Evolutionary conservation across 1,140 invertebrate species (phyloP).

Genomic region (Drosophila triauraria): DNA sequence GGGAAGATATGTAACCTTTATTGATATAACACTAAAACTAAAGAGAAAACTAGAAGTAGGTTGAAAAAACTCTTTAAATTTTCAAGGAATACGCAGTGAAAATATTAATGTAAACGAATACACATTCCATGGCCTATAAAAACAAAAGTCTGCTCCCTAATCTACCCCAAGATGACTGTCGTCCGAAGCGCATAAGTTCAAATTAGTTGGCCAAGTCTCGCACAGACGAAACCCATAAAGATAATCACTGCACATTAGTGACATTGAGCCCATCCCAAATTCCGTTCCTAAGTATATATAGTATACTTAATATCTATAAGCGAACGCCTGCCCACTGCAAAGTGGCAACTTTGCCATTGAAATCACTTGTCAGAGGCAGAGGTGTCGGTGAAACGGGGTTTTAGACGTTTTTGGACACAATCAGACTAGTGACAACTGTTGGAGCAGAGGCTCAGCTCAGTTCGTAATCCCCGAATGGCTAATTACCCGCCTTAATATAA

Average conservation of each 20-base stretch:
- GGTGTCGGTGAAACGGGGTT: slow-evolving; percentile 22
- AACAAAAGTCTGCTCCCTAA: background rate
- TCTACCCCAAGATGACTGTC: background rate
- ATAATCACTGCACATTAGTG: slow-evolving; percentile 43
- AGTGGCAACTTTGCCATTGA: slow-evolving; percentile 27
- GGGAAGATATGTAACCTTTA: background rate
- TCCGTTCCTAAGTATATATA: background rate
- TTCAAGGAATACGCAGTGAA: too few species aligned
- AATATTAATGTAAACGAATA: background rate
- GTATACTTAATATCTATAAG: slow-evolving; percentile 20
- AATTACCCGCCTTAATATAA: slow-evolving; percentile 77
- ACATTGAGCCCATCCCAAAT: slow-evolving; percentile 19
- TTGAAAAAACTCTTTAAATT: background rate
- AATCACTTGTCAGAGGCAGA: slow-evolving; percentile 1
- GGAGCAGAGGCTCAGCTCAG: slow-evolving; percentile 13
- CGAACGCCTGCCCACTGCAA: slow-evolving; percentile 11
- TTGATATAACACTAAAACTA: background rate
- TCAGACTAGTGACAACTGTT: slow-evolving; percentile 9
- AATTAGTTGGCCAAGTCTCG: slow-evolving; percentile 34
- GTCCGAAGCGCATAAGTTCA: background rate
- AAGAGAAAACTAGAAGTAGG: background rate
- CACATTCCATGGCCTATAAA: background rate
- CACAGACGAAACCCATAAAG: slow-evolving; percentile 29
- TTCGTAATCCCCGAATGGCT: slow-evolving; percentile 45
- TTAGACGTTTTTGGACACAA: slow-evolving; percentile 13